phyloP scores from a whole-genome alignment of 2,888 invertebrate species.

The Andrena camellia region DNA sequence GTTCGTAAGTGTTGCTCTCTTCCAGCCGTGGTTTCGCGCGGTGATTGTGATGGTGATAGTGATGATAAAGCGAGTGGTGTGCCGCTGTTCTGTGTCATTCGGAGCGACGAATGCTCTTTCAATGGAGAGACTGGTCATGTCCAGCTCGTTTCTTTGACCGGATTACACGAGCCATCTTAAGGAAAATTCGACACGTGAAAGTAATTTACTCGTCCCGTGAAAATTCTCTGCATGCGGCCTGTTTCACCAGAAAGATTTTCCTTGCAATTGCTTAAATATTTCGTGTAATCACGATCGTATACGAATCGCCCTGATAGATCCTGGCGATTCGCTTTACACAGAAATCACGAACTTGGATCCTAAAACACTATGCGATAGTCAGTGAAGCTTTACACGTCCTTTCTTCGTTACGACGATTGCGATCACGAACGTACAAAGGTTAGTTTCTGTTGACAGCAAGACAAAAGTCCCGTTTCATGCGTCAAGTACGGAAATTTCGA shows the following conservation, averaged over 20 bases:
- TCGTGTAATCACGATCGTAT: neutral
- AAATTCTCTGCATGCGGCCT: neutral
- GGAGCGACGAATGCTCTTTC: conserved; percentile 10
- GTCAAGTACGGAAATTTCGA: neutral
- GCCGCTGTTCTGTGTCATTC: conserved; percentile 4
- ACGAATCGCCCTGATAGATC: neutral
- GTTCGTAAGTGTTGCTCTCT: neutral
- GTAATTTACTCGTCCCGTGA: neutral
- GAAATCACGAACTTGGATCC: conserved; percentile 44
- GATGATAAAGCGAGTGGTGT: conserved; percentile 17
- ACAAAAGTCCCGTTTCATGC: neutral
- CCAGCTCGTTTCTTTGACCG: conserved; percentile 36
- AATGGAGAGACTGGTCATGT: neutral
- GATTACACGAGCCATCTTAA: neutral
- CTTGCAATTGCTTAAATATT: neutral
- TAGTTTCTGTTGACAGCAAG: conserved; percentile 39
- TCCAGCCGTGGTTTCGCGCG: neutral
- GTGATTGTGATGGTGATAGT: conserved; percentile 15
- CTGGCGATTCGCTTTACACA: conserved; percentile 1
- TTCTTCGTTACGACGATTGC: conserved; percentile 54
- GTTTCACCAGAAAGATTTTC: neutral
- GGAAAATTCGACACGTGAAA: neutral
- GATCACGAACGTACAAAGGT: conserved; percentile 62
- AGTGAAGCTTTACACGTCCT: neutral
- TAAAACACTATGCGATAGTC: conserved; percentile 74